phyloP scores from a whole-genome alignment of 2,888 invertebrate genomes.

The Gibbula magus region DNA sequence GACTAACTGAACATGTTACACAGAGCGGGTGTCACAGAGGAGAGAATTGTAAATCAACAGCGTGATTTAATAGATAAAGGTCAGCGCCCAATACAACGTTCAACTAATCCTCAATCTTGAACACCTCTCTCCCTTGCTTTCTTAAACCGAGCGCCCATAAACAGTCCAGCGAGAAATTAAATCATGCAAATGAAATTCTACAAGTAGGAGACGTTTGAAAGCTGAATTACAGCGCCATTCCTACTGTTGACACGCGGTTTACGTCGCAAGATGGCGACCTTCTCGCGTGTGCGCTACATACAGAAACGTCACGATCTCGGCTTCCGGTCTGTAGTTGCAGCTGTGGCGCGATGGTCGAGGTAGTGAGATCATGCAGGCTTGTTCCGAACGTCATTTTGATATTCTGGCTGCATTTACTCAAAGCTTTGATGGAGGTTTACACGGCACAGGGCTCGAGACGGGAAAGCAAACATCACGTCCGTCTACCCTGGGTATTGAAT shows the following conservation, averaged over 20 bases:
- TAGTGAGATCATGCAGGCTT: background rate
- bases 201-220: constrained; percentile 1
- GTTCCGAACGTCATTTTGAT: no score
- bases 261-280: background rate
- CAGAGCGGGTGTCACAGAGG: background rate
- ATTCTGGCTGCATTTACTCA: no score
- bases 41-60: background rate
- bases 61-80: constrained; percentile 3
- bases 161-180: constrained; percentile 13
- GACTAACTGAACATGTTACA: background rate
- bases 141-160: background rate
- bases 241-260: background rate
- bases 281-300: constrained; percentile 8
- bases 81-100: background rate
- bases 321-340: background rate
- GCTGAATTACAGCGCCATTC: background rate
- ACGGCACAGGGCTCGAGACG: no score
- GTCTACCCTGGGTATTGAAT: no score
- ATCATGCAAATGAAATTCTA: constrained; percentile 13
- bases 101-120: background rate
- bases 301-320: background rate
- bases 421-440: no score
- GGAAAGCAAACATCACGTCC: no score
- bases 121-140: background rate
- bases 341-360: background rate